Percentiles rank a stretch among this genome's conserved stretches.
Evolutionary conservation across 2,113 vertebrate species (phyloP).

Genomic region (Clarias macrocephalus): DNA sequence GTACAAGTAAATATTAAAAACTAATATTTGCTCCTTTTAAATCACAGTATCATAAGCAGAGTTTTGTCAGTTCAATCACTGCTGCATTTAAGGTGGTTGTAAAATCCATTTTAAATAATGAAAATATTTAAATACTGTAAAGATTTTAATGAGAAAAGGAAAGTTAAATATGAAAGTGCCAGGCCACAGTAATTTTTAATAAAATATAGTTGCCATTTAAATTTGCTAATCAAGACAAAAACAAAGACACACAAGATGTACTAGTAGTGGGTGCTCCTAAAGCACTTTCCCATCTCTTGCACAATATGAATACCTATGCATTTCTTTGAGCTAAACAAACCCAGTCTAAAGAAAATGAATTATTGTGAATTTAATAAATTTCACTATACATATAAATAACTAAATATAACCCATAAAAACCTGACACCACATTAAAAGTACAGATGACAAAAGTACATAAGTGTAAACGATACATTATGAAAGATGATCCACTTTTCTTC

Average conservation of each 20-base stretch:
- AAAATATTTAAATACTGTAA: not conserved
- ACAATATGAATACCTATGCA: not conserved
- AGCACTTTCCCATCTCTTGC: not conserved
- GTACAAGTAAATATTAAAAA: constrained; percentile 8
- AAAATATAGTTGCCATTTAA: not conserved
- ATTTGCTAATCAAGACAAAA: not conserved
- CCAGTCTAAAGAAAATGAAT: not conserved
- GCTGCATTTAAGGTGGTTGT: not conserved
- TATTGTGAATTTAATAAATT: constrained; percentile 6
- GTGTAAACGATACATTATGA: constrained; percentile 41
- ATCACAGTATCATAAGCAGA: not conserved
- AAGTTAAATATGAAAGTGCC: not conserved
- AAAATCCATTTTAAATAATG: not conserved
- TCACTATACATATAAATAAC: constrained; percentile 11
- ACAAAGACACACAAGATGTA: not conserved
- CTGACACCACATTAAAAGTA: constrained; percentile 6
- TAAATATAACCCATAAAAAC: constrained; percentile 30
- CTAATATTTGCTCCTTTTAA: not conserved
- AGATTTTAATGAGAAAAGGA: not conserved
- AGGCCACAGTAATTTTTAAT: not conserved
- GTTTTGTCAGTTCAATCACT: not conserved
- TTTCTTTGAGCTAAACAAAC: not conserved
- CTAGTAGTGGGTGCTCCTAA: not conserved
- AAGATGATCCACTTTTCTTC: not conserved
- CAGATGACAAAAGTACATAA: not conserved